Conservation (phyloP, 2,888 invertebrate genomes). For the Scelioninae gen. 2 region DNA sequence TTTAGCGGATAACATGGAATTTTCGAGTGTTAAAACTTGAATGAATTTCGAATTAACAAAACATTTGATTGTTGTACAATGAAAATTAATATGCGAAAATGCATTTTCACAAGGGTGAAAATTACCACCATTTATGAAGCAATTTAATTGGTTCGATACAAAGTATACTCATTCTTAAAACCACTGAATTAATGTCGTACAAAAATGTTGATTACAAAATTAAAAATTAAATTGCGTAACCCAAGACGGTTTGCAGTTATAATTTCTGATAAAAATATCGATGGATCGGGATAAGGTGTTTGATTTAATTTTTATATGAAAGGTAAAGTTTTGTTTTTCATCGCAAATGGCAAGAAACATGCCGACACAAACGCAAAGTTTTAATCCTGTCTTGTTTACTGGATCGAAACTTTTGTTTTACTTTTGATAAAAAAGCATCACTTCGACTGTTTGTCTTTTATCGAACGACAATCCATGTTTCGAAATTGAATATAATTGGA, state of each 20-base stretch:
- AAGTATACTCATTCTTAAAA: too few species aligned
- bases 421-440: slow-evolving; percentile 14
- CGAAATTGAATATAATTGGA: too few species aligned
- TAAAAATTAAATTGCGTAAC: too few species aligned
- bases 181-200: too few species aligned
- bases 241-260: too few species aligned
- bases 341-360: slow-evolving; percentile 4
- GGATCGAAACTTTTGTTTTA: slow-evolving; percentile 1
- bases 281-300: background rate
- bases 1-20: slow-evolving; percentile 58
- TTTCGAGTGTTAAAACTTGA: slow-evolving; percentile 50
- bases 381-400: slow-evolving; percentile 4
- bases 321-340: slow-evolving; percentile 3
- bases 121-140: too few species aligned
- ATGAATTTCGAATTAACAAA: slow-evolving; percentile 47
- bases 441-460: slow-evolving; percentile 28
- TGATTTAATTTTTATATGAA: background rate
- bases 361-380: background rate
- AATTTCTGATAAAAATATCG: too few species aligned
- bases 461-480: slow-evolving; percentile 10
- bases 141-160: too few species aligned
- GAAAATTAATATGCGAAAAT: slow-evolving; percentile 36
- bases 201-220: too few species aligned
- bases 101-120: slow-evolving; percentile 18
- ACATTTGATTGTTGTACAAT: slow-evolving; percentile 18